phyloP scores from a whole-genome alignment of 2,888 invertebrate species.

The Perdita meconis region DNA sequence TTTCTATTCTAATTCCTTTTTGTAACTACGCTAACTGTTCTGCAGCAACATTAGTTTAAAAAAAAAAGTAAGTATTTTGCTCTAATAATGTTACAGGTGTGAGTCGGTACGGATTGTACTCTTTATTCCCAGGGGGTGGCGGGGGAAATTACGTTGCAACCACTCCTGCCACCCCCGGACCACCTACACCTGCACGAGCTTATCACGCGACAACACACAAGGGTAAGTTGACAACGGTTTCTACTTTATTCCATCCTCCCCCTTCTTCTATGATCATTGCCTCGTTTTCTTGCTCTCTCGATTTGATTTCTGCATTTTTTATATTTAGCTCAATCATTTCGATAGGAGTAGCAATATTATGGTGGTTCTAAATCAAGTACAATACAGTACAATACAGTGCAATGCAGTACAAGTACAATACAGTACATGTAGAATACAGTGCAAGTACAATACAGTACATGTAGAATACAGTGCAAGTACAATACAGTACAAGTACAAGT shows the following conservation, averaged over 20 bases:
- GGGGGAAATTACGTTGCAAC: slow-evolving; percentile 80
- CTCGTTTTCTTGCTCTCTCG: background rate
- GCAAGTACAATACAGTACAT: too few species aligned
- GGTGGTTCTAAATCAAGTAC: too few species aligned
- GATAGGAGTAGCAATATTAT: slow-evolving; percentile 13
- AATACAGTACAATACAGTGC: too few species aligned
- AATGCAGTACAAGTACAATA: too few species aligned
- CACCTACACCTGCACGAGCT: slow-evolving; percentile 78
- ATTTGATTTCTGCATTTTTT: background rate
- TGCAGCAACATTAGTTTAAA: too few species aligned
- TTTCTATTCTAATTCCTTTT: too few species aligned
- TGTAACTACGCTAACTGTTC: too few species aligned
- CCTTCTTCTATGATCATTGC: background rate
- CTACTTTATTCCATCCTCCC: slow-evolving; percentile 15
- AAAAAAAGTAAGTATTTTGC: slow-evolving; percentile 31
- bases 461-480: too few species aligned
- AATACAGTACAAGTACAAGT: too few species aligned
- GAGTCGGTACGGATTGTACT: slow-evolving; percentile 89
- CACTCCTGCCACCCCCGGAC: slow-evolving; percentile 80
- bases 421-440: too few species aligned
- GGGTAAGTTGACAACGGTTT: slow-evolving; percentile 83
- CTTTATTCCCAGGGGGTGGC: slow-evolving; percentile 87
- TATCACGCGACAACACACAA: slow-evolving; percentile 85
- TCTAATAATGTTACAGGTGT: slow-evolving; percentile 85
- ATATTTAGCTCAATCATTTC: slow-evolving; percentile 21